phyloP scores from a whole-genome alignment of 2,797 vertebrate species.

The Anas bernieri region DNA sequence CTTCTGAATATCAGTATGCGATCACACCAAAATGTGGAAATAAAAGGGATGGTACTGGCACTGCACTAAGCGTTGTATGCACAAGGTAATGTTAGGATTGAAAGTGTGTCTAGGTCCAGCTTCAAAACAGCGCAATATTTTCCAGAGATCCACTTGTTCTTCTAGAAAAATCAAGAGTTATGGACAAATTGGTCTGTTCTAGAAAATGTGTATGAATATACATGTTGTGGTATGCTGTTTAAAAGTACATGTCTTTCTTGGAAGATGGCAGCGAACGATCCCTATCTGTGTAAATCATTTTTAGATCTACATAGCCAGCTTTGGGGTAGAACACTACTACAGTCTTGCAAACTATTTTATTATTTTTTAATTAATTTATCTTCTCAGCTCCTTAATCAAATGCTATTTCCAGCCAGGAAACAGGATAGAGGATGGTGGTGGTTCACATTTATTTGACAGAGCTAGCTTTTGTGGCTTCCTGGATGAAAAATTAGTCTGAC shows the following conservation, averaged over 20 bases:
- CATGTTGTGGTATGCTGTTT: background rate
- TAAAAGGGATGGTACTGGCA: background rate
- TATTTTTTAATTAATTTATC: background rate
- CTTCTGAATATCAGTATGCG: background rate
- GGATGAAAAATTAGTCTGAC: slow-evolving; percentile 25
- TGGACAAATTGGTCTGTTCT: background rate
- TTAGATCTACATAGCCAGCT: background rate
- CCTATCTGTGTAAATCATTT: background rate
- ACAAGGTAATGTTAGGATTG: background rate
- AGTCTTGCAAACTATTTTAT: background rate
- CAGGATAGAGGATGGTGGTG: background rate
- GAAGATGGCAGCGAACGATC: background rate
- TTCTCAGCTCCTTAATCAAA: slow-evolving; percentile 25
- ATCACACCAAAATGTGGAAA: background rate
- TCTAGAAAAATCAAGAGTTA: background rate
- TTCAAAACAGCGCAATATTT: background rate
- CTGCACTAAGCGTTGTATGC: background rate
- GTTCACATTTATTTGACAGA: slow-evolving; percentile 23
- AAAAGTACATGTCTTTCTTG: background rate
- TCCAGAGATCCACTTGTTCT: background rate
- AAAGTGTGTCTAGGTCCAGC: background rate
- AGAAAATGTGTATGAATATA: background rate
- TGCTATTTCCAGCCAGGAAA: slow-evolving; percentile 8
- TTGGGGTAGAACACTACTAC: background rate
- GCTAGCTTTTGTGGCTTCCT: background rate